Conservation (phyloP, 2,113 vertebrate genomes). For the Cygnus atratus region DNA sequence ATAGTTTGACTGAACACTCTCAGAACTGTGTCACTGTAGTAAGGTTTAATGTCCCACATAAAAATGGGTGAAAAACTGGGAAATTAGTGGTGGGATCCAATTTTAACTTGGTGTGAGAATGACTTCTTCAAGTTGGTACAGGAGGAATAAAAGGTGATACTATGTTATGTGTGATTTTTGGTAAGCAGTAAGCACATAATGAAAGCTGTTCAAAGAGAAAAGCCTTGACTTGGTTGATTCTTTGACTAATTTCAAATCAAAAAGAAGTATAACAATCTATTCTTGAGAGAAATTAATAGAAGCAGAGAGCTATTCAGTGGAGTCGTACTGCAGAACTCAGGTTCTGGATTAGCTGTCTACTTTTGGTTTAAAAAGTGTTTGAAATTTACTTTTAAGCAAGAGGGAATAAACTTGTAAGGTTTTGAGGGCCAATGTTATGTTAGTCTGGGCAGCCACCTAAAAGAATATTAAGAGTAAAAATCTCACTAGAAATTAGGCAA, state of each 20-base stretch:
- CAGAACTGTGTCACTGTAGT: background rate
- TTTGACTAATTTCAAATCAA: slow-evolving; percentile 31
- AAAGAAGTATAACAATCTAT: background rate
- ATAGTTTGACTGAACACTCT: background rate
- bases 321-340: background rate
- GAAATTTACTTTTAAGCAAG: background rate
- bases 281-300: slow-evolving; percentile 11
- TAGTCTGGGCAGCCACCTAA: background rate
- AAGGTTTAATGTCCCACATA: background rate
- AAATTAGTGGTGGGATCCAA: background rate
- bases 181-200: background rate
- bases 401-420: background rate
- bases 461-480: background rate
- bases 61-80: background rate
- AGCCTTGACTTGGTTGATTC: background rate
- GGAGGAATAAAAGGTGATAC: background rate
- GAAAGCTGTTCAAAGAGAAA: background rate
- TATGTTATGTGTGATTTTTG: background rate
- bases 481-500: background rate
- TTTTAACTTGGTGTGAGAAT: background rate
- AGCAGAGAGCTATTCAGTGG: background rate
- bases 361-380: background rate
- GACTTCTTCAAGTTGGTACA: background rate
- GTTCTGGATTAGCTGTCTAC: background rate
- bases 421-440: background rate